Evolutionary conservation across 2,888 invertebrate species (phyloP), one percentile per base, ranked within the genome.

Genomic region (Cremastinae sp.): DNA sequence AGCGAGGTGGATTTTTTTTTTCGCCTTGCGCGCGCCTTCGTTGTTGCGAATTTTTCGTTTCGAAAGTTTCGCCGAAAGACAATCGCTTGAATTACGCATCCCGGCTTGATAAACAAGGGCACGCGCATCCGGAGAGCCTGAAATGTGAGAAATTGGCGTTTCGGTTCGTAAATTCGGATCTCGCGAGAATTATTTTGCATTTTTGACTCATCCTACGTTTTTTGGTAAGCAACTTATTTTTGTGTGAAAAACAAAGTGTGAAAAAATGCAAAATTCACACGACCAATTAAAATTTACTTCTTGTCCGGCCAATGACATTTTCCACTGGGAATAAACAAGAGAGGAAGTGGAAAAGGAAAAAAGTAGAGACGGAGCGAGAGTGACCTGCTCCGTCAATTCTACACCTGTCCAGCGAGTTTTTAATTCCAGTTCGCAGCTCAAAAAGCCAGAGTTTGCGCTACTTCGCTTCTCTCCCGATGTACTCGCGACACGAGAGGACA

Each of bases 331-430:
- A 28, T 18, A 49, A 61, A 38, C 45, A 43, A 28, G 59, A 56
- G 65, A 56, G 14, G n/a, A 18, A 18, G 14, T 36, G 54, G 20
- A 51, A 45, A 22, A 38, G 65, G 66, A 43, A 68, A 56, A 41
- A 68, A 14, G 53, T 18, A 34, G 53, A 47, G 20, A 72, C 16
- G 38, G 43, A 22, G 22, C 47, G 45, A 5, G 9, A 56, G 34
- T 18, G 14, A 43, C 59, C 47, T 20, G 16, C 41, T 16, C 41
- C 58, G 68, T 64, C 69, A 47, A 70, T 54, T 56, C 12, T 49
- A 65, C 74, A 77, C 74, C 74, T 77, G 77, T 74, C 47, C 68
- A 45, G 62, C 69, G 72, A 75, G 72, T 65, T 71, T 71, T 78
- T 71, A 78, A 78, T 75, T 78, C 75, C 62, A 41, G 66, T 66